These are phyloP conservation scores for Amiota mariae DNA, from an alignment of 2,888 invertebrate genomes.

Conservation along the genomic window DNA sequence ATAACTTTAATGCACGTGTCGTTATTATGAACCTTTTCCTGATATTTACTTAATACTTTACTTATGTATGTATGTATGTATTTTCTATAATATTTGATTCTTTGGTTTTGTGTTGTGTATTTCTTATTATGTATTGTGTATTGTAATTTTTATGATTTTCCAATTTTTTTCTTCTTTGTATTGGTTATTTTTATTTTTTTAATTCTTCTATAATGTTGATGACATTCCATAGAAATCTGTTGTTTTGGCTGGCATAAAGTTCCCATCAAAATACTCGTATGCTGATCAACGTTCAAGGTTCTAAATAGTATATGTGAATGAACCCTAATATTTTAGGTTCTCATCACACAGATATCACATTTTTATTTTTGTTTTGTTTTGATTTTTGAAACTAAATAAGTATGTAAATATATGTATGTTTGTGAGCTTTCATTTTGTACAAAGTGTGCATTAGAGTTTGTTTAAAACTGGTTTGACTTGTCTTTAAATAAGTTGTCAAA, in stretches of 20 bases:
- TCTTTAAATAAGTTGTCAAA: neutral
- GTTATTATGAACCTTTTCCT: too few relatives aligned
- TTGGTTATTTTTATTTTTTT: too few relatives aligned
- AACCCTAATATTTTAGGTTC: constrained; percentile 10
- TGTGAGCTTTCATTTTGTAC: constrained; percentile 4
- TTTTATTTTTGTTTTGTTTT: neutral
- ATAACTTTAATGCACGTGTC: too few relatives aligned
- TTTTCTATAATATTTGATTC: too few relatives aligned
- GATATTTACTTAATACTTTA: too few relatives aligned
- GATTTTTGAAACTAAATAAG: neutral
- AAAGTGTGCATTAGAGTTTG: constrained; percentile 11
- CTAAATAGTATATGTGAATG: constrained; percentile 12
- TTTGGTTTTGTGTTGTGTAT: too few relatives aligned
- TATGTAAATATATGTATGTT: neutral
- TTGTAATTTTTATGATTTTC: too few relatives aligned
- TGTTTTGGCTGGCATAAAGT: constrained; percentile 2
- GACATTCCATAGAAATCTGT: constrained; percentile 20
- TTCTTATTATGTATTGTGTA: too few relatives aligned
- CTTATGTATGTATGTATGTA: too few relatives aligned
- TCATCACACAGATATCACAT: neutral
- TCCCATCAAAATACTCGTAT: neutral
- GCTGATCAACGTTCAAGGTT: constrained; percentile 11
- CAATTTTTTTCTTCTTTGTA: neutral
- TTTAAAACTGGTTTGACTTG: constrained; percentile 7
- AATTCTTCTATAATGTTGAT: neutral